Evolutionary conservation across 2,888 invertebrate genomes (phyloP).

Genomic region (Catocala nupta): DNA sequence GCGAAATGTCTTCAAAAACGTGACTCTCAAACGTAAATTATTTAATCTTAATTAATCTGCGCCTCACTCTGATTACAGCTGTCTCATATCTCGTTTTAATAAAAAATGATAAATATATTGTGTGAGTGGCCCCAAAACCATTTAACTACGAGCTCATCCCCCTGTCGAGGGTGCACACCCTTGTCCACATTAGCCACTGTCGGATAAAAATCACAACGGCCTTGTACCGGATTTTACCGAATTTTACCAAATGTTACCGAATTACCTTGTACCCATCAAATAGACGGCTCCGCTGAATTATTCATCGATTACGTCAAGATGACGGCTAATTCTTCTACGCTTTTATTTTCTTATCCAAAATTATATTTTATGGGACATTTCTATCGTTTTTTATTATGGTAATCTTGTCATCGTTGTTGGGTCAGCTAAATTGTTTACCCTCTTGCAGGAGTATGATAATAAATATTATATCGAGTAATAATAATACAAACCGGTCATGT

Average conservation of each 20-base stretch:
- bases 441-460: no score
- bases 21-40: no score
- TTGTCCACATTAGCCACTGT: conserved; percentile 14
- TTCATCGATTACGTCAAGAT: conserved; percentile 29
- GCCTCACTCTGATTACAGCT: background rate
- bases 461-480: no score
- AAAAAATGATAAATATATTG: conserved; percentile 21
- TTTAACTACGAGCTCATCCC: conserved; percentile 9
- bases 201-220: conserved; percentile 18
- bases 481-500: no score
- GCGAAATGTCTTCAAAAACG: no score
- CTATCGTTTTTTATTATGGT: no score
- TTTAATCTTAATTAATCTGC: background rate
- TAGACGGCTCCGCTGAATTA: conserved; percentile 31
- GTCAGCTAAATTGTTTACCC: no score
- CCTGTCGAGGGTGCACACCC: conserved; percentile 5
- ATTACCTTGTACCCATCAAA: conserved; percentile 15
- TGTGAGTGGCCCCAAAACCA: conserved; percentile 13
- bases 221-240: conserved; percentile 5
- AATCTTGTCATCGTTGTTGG: no score
- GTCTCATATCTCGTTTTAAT: conserved; percentile 16
- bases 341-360: conserved; percentile 10
- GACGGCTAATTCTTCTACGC: conserved; percentile 20
- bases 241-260: background rate
- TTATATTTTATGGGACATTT: background rate